phyloP scores from a whole-genome alignment of 2,113 vertebrate genomes.

The Phalacrocorax brasilianus region DNA sequence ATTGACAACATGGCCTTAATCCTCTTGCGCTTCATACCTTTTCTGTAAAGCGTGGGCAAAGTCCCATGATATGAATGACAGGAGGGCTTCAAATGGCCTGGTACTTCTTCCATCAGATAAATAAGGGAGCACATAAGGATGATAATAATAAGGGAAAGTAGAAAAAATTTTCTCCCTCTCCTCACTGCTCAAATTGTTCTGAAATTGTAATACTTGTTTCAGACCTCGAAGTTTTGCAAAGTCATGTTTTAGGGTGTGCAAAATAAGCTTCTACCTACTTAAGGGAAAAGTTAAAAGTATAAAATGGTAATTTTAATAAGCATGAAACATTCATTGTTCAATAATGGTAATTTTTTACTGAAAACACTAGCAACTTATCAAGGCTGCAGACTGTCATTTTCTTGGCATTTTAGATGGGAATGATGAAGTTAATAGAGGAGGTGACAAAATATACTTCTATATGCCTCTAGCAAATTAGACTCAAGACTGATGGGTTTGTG shows the following conservation, averaged over 20 bases:
- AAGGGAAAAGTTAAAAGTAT: not conserved
- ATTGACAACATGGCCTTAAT: not conserved
- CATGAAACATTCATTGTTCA: not conserved
- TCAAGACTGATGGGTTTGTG: not conserved
- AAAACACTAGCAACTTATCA: not conserved
- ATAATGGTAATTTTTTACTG: not conserved
- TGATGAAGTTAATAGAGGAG: not conserved
- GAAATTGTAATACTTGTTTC: not conserved
- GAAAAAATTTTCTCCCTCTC: not conserved
- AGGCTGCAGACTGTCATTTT: not conserved
- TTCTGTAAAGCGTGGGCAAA: not conserved
- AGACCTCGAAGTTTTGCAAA: not conserved
- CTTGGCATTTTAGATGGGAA: not conserved
- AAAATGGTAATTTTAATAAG: not conserved
- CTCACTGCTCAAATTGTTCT: not conserved
- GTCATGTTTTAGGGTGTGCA: not conserved
- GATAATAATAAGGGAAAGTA: not conserved
- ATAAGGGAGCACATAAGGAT: not conserved
- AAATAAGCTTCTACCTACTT: not conserved
- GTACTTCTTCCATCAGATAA: not conserved
- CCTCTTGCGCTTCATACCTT: not conserved
- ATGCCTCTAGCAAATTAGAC: not conserved
- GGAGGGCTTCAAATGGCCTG: not conserved
- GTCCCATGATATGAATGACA: not conserved
- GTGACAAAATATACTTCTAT: not conserved